Base-by-base conservation (phyloP, 1,140 invertebrate genomes). In the Anastatus disparis region DNA sequence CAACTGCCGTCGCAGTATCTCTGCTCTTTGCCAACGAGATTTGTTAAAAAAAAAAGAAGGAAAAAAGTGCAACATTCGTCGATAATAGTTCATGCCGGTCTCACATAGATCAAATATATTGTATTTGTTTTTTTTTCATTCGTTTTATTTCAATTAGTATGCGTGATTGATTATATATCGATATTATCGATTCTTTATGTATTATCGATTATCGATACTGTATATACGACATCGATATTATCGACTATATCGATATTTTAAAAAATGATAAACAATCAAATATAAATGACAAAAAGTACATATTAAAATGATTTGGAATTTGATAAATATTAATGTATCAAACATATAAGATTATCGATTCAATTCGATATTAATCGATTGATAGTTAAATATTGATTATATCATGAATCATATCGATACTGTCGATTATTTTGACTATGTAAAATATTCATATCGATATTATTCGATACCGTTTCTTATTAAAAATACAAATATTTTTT, bases 391-490 rank as follows among this genome's bases (percentile, higher is more conserved):
- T 59, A 35, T 27, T 17, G 2, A 20, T 2, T 29, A 35, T 35
- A 0, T 26, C n/a, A n/a, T n/a, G n/a, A n/a, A n/a, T n/a, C n/a
- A 2, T n/a, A 24, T n/a, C 9, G 7, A n/a, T 24, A 15, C 48
- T 27, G 52, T 55, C 50, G 29, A 42, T 44, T 17, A 40, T 22
- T 38, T 1, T 26, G 52, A 35, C 17, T 35, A 12, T 24, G 20
- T 56, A 56, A 56, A 15, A 66, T 66, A 22, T 66, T 44, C 52
- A 29, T 66, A 66, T 64, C 44, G 27, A 48, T 46, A 24, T 35
- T 22, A 7, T 40, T 65, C 29, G 31, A 38, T 40, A 35, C 42
- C 17, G 26, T 38, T 63, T 48, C 8, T 48, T 22, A 2, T 22
- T 48, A 3, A 20, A 20, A 3, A 9, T 22, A 22, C 10, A 6